Evolutionary conservation across 2,113 vertebrate genomes (phyloP).

Genomic region (Lepus europaeus): DNA sequence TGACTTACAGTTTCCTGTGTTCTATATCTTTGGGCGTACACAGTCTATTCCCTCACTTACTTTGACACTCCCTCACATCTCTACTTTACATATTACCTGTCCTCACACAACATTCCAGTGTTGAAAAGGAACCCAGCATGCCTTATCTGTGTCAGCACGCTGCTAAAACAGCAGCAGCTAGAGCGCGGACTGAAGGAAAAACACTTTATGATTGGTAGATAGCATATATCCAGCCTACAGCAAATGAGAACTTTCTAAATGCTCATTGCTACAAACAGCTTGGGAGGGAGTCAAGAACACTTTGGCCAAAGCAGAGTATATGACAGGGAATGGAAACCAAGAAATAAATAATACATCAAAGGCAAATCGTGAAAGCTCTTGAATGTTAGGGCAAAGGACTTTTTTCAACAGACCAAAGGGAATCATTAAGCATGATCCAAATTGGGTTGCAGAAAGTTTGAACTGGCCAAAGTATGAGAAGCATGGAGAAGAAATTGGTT

Average conservation of each 20-base stretch:
- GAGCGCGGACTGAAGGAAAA: background rate
- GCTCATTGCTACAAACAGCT: background rate
- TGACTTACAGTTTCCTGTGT: background rate
- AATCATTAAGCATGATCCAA: background rate
- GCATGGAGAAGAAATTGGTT: background rate
- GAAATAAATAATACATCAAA: conserved; percentile 23
- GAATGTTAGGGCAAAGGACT: background rate
- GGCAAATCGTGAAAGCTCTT: background rate
- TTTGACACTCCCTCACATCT: background rate
- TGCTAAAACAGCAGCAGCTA: background rate
- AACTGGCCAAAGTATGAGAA: background rate
- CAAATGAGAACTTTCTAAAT: conserved; percentile 18
- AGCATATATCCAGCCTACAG: background rate
- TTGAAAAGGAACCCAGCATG: background rate
- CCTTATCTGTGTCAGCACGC: background rate
- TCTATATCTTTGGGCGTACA: background rate
- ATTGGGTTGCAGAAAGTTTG: background rate
- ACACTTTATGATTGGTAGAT: background rate
- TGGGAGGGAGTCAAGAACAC: background rate
- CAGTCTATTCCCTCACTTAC: background rate
- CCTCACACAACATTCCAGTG: background rate
- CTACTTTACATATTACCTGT: conserved; percentile 23
- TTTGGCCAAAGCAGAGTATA: background rate
- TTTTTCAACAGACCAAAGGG: background rate
- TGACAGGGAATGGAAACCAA: background rate